phyloP scores from a whole-genome alignment of 2,797 vertebrate genomes.

The Apodemus agrarius region DNA sequence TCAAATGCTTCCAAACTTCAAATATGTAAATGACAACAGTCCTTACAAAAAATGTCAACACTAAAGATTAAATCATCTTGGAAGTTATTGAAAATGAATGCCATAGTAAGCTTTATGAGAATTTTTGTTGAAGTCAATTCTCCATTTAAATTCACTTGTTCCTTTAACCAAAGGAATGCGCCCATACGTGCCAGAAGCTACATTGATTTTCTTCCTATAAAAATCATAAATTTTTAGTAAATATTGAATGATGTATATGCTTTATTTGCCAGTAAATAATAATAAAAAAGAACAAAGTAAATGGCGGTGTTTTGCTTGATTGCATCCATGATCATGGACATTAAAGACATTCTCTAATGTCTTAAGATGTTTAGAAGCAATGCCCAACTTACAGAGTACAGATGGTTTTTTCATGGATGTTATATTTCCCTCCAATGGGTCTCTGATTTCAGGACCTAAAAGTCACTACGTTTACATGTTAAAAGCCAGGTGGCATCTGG shows the following conservation, averaged over 20 bases:
- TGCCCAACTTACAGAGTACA: slow-evolving; percentile 48
- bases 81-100: slow-evolving; percentile 31
- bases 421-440: slow-evolving; percentile 48
- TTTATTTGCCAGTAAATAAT: slow-evolving; percentile 39
- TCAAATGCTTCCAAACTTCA: slow-evolving; percentile 38
- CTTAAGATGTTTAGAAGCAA: slow-evolving; percentile 49
- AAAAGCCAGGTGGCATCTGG: slow-evolving; percentile 70
- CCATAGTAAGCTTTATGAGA: slow-evolving; percentile 1
- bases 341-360: slow-evolving; percentile 23
- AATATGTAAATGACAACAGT: slow-evolving; percentile 17
- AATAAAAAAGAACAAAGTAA: background rate
- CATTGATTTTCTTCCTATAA: background rate
- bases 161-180: background rate
- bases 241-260: slow-evolving; percentile 23
- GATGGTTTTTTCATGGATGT: slow-evolving; percentile 41
- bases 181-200: background rate
- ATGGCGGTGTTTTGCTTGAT: background rate
- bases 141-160: slow-evolving; percentile 46
- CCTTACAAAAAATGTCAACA: slow-evolving; percentile 15
- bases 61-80: slow-evolving; percentile 30
- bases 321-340: background rate
- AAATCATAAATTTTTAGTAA: slow-evolving; percentile 42
- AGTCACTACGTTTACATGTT: slow-evolving; percentile 47
- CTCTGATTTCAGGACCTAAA: slow-evolving; percentile 62
- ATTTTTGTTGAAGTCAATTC: slow-evolving; percentile 17